These are phyloP conservation scores for Apodemus speciosus DNA, from an alignment of 2,113 vertebrate genomes.

Conservation along the genomic window DNA sequence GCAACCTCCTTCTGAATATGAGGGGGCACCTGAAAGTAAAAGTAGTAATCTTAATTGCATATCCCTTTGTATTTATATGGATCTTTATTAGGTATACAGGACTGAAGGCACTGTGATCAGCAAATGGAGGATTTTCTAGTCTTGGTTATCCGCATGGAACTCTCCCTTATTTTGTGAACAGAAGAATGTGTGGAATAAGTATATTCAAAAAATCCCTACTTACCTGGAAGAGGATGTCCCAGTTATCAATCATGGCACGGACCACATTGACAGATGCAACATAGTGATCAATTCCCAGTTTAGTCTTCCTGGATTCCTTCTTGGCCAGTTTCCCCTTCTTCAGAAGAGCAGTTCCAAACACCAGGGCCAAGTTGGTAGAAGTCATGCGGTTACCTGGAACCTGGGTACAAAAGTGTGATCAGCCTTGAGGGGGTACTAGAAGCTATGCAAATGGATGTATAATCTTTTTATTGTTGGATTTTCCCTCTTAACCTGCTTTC, in stretches of 20 bases:
- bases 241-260: slow-evolving; percentile 91
- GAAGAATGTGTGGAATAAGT: slow-evolving; percentile 18
- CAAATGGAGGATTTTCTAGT: background rate
- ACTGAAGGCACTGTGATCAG: background rate
- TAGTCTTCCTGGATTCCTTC: slow-evolving; percentile 82
- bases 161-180: slow-evolving; percentile 1
- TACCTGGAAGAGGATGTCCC: slow-evolving; percentile 91
- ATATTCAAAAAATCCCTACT: slow-evolving; percentile 39
- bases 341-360: slow-evolving; percentile 94
- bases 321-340: slow-evolving; percentile 87
- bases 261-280: slow-evolving; percentile 90
- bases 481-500: background rate
- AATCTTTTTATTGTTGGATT: background rate
- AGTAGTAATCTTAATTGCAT: slow-evolving; percentile 34
- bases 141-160: background rate
- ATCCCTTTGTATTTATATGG: background rate
- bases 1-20: slow-evolving; percentile 91
- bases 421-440: background rate
- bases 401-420: slow-evolving; percentile 80
- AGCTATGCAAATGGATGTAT: background rate
- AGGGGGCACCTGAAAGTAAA: slow-evolving; percentile 89
- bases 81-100: background rate
- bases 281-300: slow-evolving; percentile 89
- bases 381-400: slow-evolving; percentile 96
- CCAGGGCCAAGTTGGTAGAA: slow-evolving; percentile 91